Base-by-base conservation (phyloP, 1,140 invertebrate species). In the Dendrolimus kikuchii region DNA sequence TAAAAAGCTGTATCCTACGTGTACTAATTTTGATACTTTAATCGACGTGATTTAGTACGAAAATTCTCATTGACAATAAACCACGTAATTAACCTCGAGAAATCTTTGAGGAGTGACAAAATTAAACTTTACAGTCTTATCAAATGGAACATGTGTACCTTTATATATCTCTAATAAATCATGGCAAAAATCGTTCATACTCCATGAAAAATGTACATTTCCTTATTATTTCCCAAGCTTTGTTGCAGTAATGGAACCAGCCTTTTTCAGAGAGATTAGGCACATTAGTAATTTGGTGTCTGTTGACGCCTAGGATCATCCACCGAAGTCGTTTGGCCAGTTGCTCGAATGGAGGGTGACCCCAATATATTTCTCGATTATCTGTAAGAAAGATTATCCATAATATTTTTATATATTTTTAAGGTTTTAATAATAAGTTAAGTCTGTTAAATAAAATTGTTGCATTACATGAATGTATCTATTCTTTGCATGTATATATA, bases 201-300 rank as follows among this genome's bases (percentile, higher is more conserved):
- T 96, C 94, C 50, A 93, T 90, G 69, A 94, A 94, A 58, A 95
- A 90, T 42, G 92, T 92, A 64, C 93, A 95, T 70, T 96, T 96
- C 64, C 93, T 94, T 5, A 95, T 92, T 8, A 91, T 90, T 54
- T 96, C 95, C 92, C 94, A 94, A 0, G 93, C 93, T 87, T 94
- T 94, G 10, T 89, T 90, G 62, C 93, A 92, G 80, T 94, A 96
- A 56, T 94, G 91, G 68, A 94, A 90, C 93, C 93, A 94, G 61
- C 91, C 92, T 74, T 90, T 93, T 73, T 94, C 93, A 1, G 91
- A 92, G 36, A 93, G 71, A 52, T 89, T 84, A 40, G 90, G 86
- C 2, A 86, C 75, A 50, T 92, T 90, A 0, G 91, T 92, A 49
- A 94, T 85, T 49, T 90, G 86, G 73, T 90, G 90, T 61, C 91